Base-by-base conservation (phyloP, 2,888 invertebrate genomes). In the Scaptomyza reducta region DNA sequence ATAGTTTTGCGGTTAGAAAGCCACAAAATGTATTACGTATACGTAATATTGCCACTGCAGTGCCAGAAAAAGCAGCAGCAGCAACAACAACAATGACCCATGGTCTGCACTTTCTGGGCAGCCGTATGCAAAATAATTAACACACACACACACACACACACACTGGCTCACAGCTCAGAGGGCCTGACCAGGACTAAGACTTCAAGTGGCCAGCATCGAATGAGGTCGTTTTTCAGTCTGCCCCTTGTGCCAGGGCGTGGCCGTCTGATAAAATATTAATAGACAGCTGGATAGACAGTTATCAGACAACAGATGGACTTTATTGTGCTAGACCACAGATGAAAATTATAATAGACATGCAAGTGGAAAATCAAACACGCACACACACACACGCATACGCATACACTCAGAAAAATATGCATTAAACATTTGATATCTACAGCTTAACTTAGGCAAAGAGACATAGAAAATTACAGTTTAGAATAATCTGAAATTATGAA, bases 241-340 rank as follows among this genome's bases (percentile, higher is more conserved):
- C 13, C 16, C 50, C 25, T 33, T 22, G 63, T 60, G 50, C 16
- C 35, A 16, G 59, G 70, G 74, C 77, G 87, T 82, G 86, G 78
- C 77, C 74, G 80, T 72, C 87, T 81, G 89, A 88, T 88, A 89
- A 89, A 89, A 89, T 89, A 89, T 89, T 90, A 87, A 89, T 90
- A 86, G 90, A 89, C 90, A 90, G 86, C 78, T 77, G 89, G 90
- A 90, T 87, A 87, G 90, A 90, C 89, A 90, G 90, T 89, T 89
- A 90, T 88, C 89, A 90, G 89, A 89, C 90, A 89, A 81, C 89
- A 90, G 90, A 89, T 90, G 89, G 90, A 90, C 90, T 90, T 89
- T 88, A 88, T 89, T 90, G 88, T 89, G 77, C 77, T 79, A 73
- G 79, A 87, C 89, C 79, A 76, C 87, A 89, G 85, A 85, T 87